A percentile compares a stretch with the other conserved stretches of the same genome.
Evolutionary conservation across 2,113 vertebrate species (phyloP).

Genomic region (Austrofundulus limnaeus): DNA sequence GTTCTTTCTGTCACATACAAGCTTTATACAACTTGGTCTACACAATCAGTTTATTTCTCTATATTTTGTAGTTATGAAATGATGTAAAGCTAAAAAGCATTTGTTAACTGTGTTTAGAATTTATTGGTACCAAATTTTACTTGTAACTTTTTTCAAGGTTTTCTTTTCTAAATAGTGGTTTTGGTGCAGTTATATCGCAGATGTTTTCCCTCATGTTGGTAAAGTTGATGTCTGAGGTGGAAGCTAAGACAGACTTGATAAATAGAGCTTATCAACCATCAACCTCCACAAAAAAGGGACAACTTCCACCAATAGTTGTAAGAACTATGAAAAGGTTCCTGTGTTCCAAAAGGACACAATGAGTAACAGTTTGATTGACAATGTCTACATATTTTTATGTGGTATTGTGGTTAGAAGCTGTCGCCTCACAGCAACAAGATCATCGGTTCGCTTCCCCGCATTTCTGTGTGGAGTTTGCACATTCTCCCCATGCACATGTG

Average conservation of each 20-base stretch:
- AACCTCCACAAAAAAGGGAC: neutral
- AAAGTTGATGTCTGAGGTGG: neutral
- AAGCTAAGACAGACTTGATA: neutral
- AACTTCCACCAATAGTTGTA: neutral
- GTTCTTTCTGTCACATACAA: no score
- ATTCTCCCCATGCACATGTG: no score
- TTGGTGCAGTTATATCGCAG: neutral
- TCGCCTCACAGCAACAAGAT: no score
- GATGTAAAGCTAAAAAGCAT: neutral
- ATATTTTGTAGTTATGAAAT: neutral
- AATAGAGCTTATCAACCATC: neutral
- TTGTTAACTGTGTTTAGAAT: neutral
- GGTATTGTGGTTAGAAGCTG: no score
- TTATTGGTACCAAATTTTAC: no score
- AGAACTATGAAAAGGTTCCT: neutral
- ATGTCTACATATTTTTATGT: constrained; percentile 28
- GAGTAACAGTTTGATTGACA: constrained; percentile 41
- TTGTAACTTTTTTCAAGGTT: neutral
- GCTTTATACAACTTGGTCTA: no score
- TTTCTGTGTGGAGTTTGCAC: no score
- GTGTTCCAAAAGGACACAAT: neutral
- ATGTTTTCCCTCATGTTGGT: neutral
- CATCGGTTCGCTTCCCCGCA: no score
- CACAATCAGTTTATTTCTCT: neutral
- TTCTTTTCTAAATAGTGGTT: no score